Conservation (phyloP, 92 coral and sea anemone genomes). For the Montipora capitata region DNA sequence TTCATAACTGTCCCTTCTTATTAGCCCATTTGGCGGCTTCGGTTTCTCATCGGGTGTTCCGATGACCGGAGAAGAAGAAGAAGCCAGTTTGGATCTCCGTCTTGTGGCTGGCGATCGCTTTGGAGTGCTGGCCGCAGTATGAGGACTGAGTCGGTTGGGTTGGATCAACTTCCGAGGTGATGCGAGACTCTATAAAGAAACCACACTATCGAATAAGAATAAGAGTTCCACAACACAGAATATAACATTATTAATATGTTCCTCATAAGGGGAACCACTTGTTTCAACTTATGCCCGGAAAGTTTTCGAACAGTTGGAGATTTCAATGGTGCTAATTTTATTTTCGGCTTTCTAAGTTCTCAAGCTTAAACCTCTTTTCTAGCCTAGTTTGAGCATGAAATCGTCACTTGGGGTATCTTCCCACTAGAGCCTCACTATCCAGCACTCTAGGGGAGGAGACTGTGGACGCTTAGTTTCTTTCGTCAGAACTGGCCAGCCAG, state of each 20-base stretch:
- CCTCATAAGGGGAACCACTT: too few species aligned
- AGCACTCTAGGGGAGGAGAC: too few species aligned
- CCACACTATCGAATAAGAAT: neutral
- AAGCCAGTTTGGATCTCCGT: constrained; percentile 54
- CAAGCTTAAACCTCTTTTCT: too few species aligned
- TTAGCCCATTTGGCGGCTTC: constrained; percentile 87
- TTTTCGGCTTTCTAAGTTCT: too few species aligned
- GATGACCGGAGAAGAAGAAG: constrained; percentile 81
- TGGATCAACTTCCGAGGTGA: constrained; percentile 84
- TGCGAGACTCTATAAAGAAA: constrained; percentile 82
- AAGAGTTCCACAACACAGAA: neutral
- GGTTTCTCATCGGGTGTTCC: constrained; percentile 81
- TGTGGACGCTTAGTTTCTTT: too few species aligned
- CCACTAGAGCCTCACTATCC: too few species aligned
- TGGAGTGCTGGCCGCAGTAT: constrained; percentile 89
- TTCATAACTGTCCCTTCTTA: constrained; percentile 92
- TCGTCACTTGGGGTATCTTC: too few species aligned
- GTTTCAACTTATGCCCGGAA: too few species aligned
- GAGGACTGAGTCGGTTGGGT: constrained; percentile 76
- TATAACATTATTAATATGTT: neutral
- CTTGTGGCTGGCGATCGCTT: constrained; percentile 48
- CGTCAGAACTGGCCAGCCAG: too few species aligned
- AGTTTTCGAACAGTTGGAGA: too few species aligned
- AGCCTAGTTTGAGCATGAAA: too few species aligned
- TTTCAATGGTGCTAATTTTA: too few species aligned